A percentile compares a stretch with the other conserved stretches of the same genome.
phyloP scores from a whole-genome alignment of 2,888 invertebrate genomes.

The Pyralis farinalis region DNA sequence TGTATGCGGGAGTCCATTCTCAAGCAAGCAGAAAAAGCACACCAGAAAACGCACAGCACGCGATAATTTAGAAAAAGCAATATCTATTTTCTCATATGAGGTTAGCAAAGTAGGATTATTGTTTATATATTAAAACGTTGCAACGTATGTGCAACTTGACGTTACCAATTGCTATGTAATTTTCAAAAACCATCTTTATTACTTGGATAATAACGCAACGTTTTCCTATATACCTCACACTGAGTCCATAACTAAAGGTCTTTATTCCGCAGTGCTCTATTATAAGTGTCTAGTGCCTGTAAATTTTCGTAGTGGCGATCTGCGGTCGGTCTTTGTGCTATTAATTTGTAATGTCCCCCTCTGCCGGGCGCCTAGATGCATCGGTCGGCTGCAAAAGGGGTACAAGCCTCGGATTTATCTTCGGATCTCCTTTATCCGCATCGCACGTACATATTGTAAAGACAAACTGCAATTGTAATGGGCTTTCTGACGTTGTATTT shows the following conservation, averaged over 20 bases:
- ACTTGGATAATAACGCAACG: background rate
- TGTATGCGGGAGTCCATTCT: too few relatives aligned
- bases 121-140: too few relatives aligned
- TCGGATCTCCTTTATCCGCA: constrained; percentile 20
- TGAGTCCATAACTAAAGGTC: constrained; percentile 31
- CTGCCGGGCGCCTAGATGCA: constrained; percentile 51
- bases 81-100: too few relatives aligned
- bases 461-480: constrained; percentile 1
- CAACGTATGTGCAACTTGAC: too few relatives aligned
- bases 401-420: constrained; percentile 39
- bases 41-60: too few relatives aligned
- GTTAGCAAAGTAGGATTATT: too few relatives aligned
- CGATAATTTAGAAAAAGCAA: too few relatives aligned
- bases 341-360: constrained; percentile 79
- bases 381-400: constrained; percentile 38
- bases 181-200: background rate
- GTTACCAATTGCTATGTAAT: too few relatives aligned
- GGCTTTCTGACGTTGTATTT: background rate
- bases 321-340: constrained; percentile 79
- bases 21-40: too few relatives aligned
- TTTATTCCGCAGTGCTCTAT: constrained; percentile 40
- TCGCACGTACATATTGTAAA: constrained; percentile 1
- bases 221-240: background rate
- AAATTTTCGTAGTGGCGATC: constrained; percentile 78
- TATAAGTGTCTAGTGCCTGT: constrained; percentile 68